These are phyloP conservation scores for Aplochiton taeniatus DNA, from an alignment of 2,797 vertebrate species.

Conservation along the genomic window DNA sequence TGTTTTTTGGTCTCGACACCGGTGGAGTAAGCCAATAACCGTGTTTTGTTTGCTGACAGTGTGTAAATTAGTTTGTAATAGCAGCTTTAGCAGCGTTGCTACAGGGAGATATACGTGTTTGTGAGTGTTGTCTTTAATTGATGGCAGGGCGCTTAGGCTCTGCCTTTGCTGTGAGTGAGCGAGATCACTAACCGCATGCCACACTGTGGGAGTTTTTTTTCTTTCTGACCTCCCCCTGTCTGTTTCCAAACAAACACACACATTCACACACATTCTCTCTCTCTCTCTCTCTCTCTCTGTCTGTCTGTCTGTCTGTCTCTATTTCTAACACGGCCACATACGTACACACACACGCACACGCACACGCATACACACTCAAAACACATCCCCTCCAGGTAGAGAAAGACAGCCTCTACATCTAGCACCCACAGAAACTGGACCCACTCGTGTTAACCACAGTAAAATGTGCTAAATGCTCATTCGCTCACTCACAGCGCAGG, in stretches of 20 bases:
- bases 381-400: slow-evolving; percentile 15
- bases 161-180: slow-evolving; percentile 47
- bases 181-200: slow-evolving; percentile 47
- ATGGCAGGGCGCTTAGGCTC: slow-evolving; percentile 44
- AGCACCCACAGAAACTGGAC: not conserved
- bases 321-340: not conserved
- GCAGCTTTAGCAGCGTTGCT: slow-evolving; percentile 57
- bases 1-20: slow-evolving; percentile 69
- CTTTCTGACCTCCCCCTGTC: slow-evolving; percentile 14
- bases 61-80: slow-evolving; percentile 66
- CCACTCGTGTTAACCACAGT: slow-evolving; percentile 27
- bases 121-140: slow-evolving; percentile 56
- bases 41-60: slow-evolving; percentile 62
- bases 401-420: slow-evolving; percentile 8
- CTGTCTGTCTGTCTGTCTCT: not conserved
- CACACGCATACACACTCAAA: slow-evolving; percentile 16
- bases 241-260: slow-evolving; percentile 14
- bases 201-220: slow-evolving; percentile 40
- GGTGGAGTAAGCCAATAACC: slow-evolving; percentile 64
- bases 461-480: slow-evolving; percentile 36
- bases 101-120: slow-evolving; percentile 52
- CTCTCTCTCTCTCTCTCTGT: not conserved
- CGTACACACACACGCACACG: slow-evolving; percentile 7
- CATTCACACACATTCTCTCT: not conserved
- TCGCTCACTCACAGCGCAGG: slow-evolving; percentile 25